Evolutionary conservation across 2,797 vertebrate genomes (phyloP), one percentile per base, ranked within the genome.

Genomic region (Petrocephalus sullivani): DNA sequence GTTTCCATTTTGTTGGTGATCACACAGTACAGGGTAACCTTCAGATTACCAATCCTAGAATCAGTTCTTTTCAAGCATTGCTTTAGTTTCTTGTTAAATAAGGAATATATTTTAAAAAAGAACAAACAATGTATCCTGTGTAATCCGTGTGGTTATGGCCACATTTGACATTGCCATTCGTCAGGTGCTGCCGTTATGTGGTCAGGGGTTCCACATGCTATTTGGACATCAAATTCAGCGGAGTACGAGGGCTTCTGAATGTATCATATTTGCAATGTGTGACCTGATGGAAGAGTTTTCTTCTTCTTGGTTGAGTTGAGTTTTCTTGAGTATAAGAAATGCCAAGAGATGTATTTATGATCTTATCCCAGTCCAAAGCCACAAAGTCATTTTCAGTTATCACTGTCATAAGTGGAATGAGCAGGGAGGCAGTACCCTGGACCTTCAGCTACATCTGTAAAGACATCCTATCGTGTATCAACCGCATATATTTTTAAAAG

Each of bases 401-500:
- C 49, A 23, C 49, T 54, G 37, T 54, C 82, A 84, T 41, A 41
- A 41, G 37, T 12, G 82, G 21, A 56, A 51, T 14, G 53, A 84
- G 84, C 7, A 14, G 23, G 23, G 23, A 58, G 84, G 54, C 54
- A 56, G 21, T 54, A 57, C 28, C 54, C 54, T 37, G 2, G 53
- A 33, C 53, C 28, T 6, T 9, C 53, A 58, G 8, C 8, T 83
- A 83, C 2, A 3, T 41, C 81, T n/a, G 8, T 83, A 49, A 83
- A 53, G 81, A 53, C 51, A 58, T 85, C 53, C 2, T 28, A 85
- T 21, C 54, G 19, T 58, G 28, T 53, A 58, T 58, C 84, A 58
- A 85, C 84, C 84, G 54, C 84, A 85, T 57, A 28, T 58, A 57
- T 85, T 37, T 85, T 85, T 12, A 9, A 85, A 57, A 58, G 54